Percentiles rank a stretch among this genome's conserved stretches.
These are phyloP conservation scores for Diarsia mendica DNA, from an alignment of 2,888 invertebrate genomes.

Conservation along the genomic window DNA sequence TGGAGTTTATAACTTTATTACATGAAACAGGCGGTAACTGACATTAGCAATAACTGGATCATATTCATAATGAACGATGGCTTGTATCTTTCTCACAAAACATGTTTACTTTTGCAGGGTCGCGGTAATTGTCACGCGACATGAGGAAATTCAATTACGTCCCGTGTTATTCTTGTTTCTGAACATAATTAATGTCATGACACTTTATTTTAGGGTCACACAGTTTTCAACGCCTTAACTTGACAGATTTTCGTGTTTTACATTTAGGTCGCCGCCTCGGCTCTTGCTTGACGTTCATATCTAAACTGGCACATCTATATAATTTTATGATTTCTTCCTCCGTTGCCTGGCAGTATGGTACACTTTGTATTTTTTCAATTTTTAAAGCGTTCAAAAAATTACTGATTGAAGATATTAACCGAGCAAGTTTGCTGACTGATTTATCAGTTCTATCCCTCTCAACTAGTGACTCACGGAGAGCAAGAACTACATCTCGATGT, in stretches of 20 bases:
- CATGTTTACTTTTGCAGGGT: constrained; percentile 37
- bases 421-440: constrained; percentile 47
- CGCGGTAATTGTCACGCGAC: constrained; percentile 61
- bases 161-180: constrained; percentile 49
- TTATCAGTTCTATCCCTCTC: constrained; percentile 28
- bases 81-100: constrained; percentile 48
- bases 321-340: constrained; percentile 69
- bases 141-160: constrained; percentile 65
- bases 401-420: constrained; percentile 66
- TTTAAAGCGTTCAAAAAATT: constrained; percentile 70
- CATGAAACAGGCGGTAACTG: constrained; percentile 6
- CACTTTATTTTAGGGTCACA: constrained; percentile 43
- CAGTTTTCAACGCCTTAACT: constrained; percentile 35
- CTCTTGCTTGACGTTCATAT: constrained; percentile 43
- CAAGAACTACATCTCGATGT: constrained; percentile 71
- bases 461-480: constrained; percentile 71
- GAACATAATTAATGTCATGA: constrained; percentile 51
- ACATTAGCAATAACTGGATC: constrained; percentile 35
- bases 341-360: constrained; percentile 68
- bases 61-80: constrained; percentile 41
- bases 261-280: constrained; percentile 27
- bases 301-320: constrained; percentile 70
- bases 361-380: constrained; percentile 77
- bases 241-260: constrained; percentile 19
- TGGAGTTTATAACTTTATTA: constrained; percentile 34